A percentile compares a stretch with the other conserved stretches of the same genome.
These are phyloP conservation scores for Xenentodon cancila DNA, from an alignment of 2,797 vertebrate genomes.

Conservation along the genomic window DNA sequence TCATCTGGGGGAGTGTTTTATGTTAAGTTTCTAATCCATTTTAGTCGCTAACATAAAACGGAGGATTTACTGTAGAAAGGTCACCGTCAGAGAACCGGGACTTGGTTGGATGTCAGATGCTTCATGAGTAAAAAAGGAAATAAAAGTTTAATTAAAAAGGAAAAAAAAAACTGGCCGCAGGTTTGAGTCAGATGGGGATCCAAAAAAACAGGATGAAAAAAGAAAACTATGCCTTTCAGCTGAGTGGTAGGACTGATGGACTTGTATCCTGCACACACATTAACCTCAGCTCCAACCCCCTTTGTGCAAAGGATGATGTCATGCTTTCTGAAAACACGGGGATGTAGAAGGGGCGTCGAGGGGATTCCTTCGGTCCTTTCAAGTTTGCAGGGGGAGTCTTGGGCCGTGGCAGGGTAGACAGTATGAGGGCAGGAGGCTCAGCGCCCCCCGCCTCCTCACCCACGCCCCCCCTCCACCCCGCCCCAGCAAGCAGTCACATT, in stretches of 20 bases:
- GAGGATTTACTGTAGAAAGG: no score
- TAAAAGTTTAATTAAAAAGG: no score
- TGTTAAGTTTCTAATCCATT: background rate
- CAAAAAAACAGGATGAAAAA: background rate
- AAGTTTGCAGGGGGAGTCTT: slow-evolving; percentile 79
- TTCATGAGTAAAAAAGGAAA: slow-evolving; percentile 1
- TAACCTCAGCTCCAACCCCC: slow-evolving; percentile 64
- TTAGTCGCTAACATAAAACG: slow-evolving; percentile 1
- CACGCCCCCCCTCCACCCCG: slow-evolving; percentile 42
- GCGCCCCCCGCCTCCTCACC: slow-evolving; percentile 51
- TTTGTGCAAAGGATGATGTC: slow-evolving; percentile 81
- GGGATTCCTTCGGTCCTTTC: slow-evolving; percentile 80
- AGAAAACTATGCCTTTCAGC: slow-evolving; percentile 15
- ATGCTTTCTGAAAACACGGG: slow-evolving; percentile 77
- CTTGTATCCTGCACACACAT: slow-evolving; percentile 59
- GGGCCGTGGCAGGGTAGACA: slow-evolving; percentile 71
- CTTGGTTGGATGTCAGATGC: background rate
- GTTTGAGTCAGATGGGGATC: background rate
- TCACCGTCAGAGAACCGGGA: background rate
- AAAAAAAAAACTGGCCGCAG: background rate
- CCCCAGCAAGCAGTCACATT: slow-evolving; percentile 78
- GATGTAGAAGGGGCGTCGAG: slow-evolving; percentile 54
- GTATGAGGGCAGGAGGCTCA: slow-evolving; percentile 75
- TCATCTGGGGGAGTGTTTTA: background rate
- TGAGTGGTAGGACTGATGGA: slow-evolving; percentile 37